Evolutionary conservation across 2,113 vertebrate species (phyloP).

Genomic region (Pachycephala philippinensis): DNA sequence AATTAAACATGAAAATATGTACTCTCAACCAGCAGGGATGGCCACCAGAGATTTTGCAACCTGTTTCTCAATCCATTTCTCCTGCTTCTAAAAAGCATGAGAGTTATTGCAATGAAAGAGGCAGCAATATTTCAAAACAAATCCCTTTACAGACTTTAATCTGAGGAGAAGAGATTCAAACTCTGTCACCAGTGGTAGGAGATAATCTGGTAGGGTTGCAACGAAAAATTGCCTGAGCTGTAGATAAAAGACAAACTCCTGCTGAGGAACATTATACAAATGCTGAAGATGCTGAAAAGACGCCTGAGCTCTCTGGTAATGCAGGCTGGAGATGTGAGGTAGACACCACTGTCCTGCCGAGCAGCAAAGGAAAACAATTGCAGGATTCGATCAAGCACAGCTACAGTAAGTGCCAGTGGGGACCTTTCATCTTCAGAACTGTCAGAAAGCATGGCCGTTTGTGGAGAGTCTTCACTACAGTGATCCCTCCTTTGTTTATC

Average conservation of each 20-base stretch:
- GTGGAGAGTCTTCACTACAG: neutral
- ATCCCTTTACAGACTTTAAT: conserved; percentile 32
- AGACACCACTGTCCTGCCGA: neutral
- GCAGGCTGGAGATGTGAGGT: neutral
- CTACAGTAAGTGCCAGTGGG: neutral
- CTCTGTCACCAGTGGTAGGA: neutral
- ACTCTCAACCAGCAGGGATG: neutral
- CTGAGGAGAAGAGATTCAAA: conserved; percentile 26
- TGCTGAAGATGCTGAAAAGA: neutral
- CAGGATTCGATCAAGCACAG: neutral
- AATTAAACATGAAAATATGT: neutral
- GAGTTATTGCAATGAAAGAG: neutral
- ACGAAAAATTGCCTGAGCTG: conserved; percentile 17
- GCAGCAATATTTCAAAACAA: conserved; percentile 23
- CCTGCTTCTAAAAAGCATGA: neutral
- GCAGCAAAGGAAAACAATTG: neutral
- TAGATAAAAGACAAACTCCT: conserved; percentile 28
- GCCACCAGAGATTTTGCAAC: neutral
- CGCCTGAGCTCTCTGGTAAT: conserved; percentile 21
- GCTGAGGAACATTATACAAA: neutral
- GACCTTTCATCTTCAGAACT: conserved; percentile 9
- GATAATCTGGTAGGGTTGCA: conserved; percentile 15
- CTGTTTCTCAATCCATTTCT: neutral
- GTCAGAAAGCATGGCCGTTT: neutral
- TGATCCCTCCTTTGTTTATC: neutral